Evolutionary conservation across 2,113 vertebrate genomes (phyloP).

Genomic region (Callospermophilus lateralis): DNA sequence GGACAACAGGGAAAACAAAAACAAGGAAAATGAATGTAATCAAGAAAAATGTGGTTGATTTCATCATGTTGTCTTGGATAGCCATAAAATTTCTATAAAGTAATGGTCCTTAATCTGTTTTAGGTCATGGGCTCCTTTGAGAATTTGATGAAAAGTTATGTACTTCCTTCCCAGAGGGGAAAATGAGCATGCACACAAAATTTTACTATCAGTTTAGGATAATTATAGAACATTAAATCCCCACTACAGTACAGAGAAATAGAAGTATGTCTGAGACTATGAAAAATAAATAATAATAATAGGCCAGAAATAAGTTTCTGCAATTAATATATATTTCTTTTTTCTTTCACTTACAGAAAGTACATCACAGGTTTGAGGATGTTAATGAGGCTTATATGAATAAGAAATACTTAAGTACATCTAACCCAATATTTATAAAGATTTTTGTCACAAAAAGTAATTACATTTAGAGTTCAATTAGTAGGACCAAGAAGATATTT

Average conservation of each 20-base stretch:
- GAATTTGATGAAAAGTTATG: constrained; percentile 3
- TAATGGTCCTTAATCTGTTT: constrained; percentile 28
- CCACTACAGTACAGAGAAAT: background rate
- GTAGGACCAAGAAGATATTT: background rate
- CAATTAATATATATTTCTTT: constrained; percentile 25
- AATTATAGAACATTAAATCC: constrained; percentile 37
- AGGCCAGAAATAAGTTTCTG: constrained; percentile 44
- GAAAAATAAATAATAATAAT: constrained; percentile 45
- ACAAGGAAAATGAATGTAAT: background rate
- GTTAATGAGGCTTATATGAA: constrained; percentile 62
- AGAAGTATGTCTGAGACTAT: background rate
- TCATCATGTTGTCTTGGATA: constrained; percentile 13
- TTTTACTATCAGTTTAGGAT: constrained; percentile 11
- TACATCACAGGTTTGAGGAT: background rate
- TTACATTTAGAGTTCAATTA: constrained; percentile 41
- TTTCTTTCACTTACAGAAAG: constrained; percentile 58
- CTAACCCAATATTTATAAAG: constrained; percentile 15
- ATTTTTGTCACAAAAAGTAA: constrained; percentile 43
- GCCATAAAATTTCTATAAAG: background rate
- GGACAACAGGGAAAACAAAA: background rate
- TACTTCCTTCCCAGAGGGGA: constrained; percentile 3
- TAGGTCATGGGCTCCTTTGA: background rate
- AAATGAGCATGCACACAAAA: constrained; percentile 32
- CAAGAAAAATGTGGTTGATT: constrained; percentile 36
- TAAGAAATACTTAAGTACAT: constrained; percentile 48